Base-by-base conservation (phyloP, 92 coral and sea anemone genomes). In the Palythoa heliodiscus region DNA sequence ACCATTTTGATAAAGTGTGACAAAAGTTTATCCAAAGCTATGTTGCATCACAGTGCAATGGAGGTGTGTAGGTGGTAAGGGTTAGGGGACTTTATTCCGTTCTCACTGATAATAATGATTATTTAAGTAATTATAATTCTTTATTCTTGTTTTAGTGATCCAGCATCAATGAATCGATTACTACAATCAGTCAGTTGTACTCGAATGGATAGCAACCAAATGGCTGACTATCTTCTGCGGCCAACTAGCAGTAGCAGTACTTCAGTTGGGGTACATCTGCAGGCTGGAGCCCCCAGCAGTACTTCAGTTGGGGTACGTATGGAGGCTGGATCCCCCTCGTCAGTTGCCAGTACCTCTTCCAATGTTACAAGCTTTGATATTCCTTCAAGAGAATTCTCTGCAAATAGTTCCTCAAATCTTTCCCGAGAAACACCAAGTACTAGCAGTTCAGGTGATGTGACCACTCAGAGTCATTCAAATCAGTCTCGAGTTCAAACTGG, bases 121-220 rank as follows among this genome's bases (percentile, higher is more conserved):
- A 15, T 60, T 60, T 6, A 16, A 60, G 16, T 60, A 14, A 60
- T 60, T 57, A 17, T 43, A 43, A 5, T 43, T 19, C 23, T 63
- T 63, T 22, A 19, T 12, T 55, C 19, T 25, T 13, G 52, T 87
- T 88, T 54, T 77, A 94, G 98, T 71, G 87, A 76, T 77, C 91
- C 87, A 23, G 61, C 95, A 1, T 71, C 89, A 1, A 77, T 92
- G 71, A 89, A 92, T 74, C 95, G 90, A 25, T 87, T 94, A 2
- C 86, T 94, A 23, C 95, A 92, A 48, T 90, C 93, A 7, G 89
- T 86, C 15, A 91, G 91, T 3, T 92, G 87, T 48, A 87, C 91
- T 4, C 91, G 92, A 17, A 37, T 80, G 0, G 92, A 84, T 82
- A 88, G 92, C 24, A 94, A 92, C 52, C 93, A 90, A 55, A 89